Evolutionary conservation across 2,888 invertebrate genomes (phyloP), one percentile per base, ranked within the genome.

Genomic region (Auanema freiburgensis): DNA sequence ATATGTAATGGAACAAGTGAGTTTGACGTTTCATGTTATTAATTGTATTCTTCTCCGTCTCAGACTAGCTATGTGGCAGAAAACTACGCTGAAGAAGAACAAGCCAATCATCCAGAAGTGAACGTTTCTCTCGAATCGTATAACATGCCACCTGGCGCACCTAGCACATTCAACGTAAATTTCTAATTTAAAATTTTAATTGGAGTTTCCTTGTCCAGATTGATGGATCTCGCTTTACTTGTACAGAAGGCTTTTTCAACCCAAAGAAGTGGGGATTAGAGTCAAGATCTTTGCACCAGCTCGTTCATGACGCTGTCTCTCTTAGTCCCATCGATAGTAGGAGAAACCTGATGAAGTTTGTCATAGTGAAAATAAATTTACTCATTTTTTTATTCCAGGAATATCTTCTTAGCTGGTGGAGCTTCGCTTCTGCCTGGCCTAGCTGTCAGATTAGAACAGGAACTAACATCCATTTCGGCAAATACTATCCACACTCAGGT

Each of bases 311-410:
- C 66, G 87, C 88, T 24, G 86, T 88, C 57, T 86, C 87, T 79
- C 86, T 86, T 59, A 87, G 87, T 71, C 87, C 88, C n/a, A 86
- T 88, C 79, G 88, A 88, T 80, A 85, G 86, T 58, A 80, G 88
- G n/a, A 85, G 81, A 41, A 77, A 66, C 0, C 67, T 83, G 6
- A 33, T 33, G 33, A 33, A 33, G 33, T 33, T 5, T 5, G 3
- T 6, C 46, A 5, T 46, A 46, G 16, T 10, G 10, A 5, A 46
- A 46, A 3, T 21, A 3, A 10, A 46, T 46, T 21, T 46, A 5
- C 3, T 5, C 10, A 50, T 59, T 55, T 33, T 6, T 49, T 4
- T 24, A 6, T 71, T 76, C 41, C 65, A 86, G 88, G 71, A 87
- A 87, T 71, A 87, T 88, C 66, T 88, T 86, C 77, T 79, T 88